phyloP scores from a whole-genome alignment of 2,113 vertebrate genomes.

The Pelvicachromis taeniatus region DNA sequence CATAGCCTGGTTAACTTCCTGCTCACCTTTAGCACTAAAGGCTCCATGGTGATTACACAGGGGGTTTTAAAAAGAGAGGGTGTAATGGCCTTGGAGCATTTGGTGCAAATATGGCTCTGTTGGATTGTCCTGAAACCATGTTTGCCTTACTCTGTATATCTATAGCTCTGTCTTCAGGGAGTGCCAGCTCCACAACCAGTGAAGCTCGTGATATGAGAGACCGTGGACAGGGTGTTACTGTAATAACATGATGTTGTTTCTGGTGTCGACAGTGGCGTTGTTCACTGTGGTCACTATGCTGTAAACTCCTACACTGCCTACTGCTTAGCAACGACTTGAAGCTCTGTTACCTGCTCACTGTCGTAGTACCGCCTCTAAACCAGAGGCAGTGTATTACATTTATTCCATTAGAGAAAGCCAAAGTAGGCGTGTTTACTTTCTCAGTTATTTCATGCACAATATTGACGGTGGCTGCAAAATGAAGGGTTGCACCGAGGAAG shows the following conservation, averaged over 20 bases:
- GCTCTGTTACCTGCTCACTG: neutral
- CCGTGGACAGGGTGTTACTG: conserved; percentile 45
- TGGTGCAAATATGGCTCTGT: conserved; percentile 25
- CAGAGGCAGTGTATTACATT: neutral
- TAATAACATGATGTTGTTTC: neutral
- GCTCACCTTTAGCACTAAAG: conserved; percentile 24
- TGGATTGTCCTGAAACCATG: conserved; percentile 41
- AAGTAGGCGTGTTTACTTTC: conserved; percentile 18
- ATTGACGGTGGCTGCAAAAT: neutral
- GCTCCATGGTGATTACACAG: conserved; percentile 14
- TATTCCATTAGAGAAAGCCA: neutral
- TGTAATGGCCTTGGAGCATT: conserved; percentile 26
- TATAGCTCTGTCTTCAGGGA: conserved; percentile 50
- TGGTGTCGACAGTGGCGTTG: neutral
- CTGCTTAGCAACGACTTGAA: conserved; percentile 5
- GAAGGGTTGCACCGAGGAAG: neutral
- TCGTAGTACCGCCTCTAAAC: neutral
- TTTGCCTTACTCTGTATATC: conserved; percentile 63
- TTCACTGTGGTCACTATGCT: neutral
- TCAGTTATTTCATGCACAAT: neutral
- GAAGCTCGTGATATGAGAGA: conserved; percentile 33
- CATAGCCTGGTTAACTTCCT: conserved; percentile 26
- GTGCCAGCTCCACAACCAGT: conserved; percentile 16
- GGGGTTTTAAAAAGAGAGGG: neutral
- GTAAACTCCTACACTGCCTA: conserved; percentile 41